Evolutionary conservation across 1,140 invertebrate species (phyloP).

Genomic region (Saccostrea cuccullata): DNA sequence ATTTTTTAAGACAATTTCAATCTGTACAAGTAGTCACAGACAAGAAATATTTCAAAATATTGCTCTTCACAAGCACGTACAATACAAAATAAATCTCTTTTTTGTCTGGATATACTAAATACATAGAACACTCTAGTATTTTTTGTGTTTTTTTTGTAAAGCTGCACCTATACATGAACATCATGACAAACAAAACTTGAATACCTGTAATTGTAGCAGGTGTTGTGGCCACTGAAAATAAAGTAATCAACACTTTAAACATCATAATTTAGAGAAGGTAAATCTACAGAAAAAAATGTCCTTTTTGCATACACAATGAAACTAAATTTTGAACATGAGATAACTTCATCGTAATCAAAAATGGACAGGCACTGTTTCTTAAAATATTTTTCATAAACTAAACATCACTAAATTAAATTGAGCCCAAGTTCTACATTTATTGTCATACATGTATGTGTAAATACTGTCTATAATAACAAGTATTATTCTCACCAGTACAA

Average conservation of each 20-base stretch:
- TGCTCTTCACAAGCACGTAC: not conserved
- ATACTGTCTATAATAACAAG: too few species aligned
- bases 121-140: not conserved
- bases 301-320: not conserved
- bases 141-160: constrained; percentile 23
- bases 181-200: not conserved
- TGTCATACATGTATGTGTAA: too few species aligned
- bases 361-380: too few species aligned
- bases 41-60: too few species aligned
- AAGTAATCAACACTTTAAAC: not conserved
- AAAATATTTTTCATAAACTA: too few species aligned
- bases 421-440: too few species aligned
- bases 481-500: not conserved
- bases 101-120: not conserved
- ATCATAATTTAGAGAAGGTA: too few species aligned
- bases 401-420: too few species aligned
- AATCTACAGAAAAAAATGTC: not conserved
- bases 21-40: too few species aligned
- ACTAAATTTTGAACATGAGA: too few species aligned
- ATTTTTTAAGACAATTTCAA: too few species aligned
- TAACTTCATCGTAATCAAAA: too few species aligned
- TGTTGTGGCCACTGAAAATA: constrained; percentile 21
- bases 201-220: constrained; percentile 36
- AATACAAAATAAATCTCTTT: not conserved
- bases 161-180: not conserved